Percentiles rank a stretch among this genome's conserved stretches.
Conservation (phyloP, 2,113 vertebrate genomes). For the Papio anubis region DNA sequence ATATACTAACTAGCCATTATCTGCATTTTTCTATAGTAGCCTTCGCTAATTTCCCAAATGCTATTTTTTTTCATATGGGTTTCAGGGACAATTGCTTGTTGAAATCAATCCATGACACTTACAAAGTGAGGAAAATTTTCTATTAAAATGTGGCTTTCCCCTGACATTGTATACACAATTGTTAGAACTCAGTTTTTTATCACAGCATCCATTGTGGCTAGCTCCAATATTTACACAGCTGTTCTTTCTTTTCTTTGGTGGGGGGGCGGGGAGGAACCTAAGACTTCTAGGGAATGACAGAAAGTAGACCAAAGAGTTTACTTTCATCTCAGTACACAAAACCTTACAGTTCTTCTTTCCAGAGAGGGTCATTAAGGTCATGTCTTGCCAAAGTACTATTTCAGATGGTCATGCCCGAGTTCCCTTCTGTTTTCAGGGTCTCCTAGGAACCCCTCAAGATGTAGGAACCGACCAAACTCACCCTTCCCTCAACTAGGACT, state of each 20-base stretch:
- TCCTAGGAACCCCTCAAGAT: conserved; percentile 20
- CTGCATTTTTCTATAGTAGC: background rate
- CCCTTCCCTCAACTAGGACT: conserved; percentile 1
- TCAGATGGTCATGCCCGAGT: background rate
- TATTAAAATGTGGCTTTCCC: conserved; percentile 47
- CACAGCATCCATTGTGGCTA: conserved; percentile 61
- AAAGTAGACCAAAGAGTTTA: conserved; percentile 54
- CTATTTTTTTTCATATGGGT: conserved; percentile 36
- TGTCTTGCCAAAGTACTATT: background rate
- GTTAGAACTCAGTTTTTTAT: conserved; percentile 49
- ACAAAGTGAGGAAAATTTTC: conserved; percentile 54
- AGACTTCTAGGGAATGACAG: conserved; percentile 60
- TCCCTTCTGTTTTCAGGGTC: background rate
- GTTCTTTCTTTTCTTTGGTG: conserved; percentile 63
- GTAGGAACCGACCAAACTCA: background rate
- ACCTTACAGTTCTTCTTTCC: conserved; percentile 11
- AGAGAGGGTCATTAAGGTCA: background rate
- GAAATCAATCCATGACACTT: conserved; percentile 57
- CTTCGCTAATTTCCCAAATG: conserved; percentile 53
- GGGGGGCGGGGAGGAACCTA: background rate
- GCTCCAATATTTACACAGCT: conserved; percentile 80
- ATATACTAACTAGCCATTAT: background rate
- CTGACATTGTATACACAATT: conserved; percentile 38
- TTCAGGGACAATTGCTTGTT: conserved; percentile 36
- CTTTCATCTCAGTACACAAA: conserved; percentile 38